Evolutionary conservation across 2,888 invertebrate species (phyloP), one percentile per base, ranked within the genome.

Genomic region (Pandemis corylana): DNA sequence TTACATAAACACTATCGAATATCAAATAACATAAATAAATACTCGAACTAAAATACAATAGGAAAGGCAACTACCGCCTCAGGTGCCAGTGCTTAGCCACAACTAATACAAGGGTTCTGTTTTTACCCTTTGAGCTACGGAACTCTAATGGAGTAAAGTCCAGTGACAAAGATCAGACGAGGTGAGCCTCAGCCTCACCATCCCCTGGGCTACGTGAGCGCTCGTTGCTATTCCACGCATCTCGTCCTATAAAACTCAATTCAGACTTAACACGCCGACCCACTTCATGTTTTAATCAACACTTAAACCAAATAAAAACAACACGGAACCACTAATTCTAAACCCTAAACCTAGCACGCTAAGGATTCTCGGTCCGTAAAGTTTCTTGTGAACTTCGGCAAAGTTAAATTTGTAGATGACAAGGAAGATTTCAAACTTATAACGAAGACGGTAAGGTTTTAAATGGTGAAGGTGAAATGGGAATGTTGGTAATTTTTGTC

Each of bases 401-500:
- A 56, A 20, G 53, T 20, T 56, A 0, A 7, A 2, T 3, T 7
- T 15, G 20, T 20, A 56, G 15, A 15, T 56, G 53, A 20, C 7
- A 7, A 49, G 12, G 9, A 13, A 36, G 36, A 66, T 12, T 13
- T 49, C 44, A 9, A 66, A 15, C 65, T 20, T 15, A 65, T 20
- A 49, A 6, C 1, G 5, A 7, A 12, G 5, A 65, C 13, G 5
- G 7, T 7, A 64, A 71, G 36, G 15, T 6, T 65, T 46, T 4
- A 15, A 10, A 15, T 15, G 28, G 10, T 7, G 71, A 56, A 41
- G 41, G 15, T 65, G 3, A 20, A 13, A n/a, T n/a, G 2, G 15
- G 49, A 15, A 49, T 36, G 28, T 66, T 72, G 71, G 61, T 42
- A 61, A 51, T 61, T 66, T 72, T 72, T 72, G 61, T 72, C 66